Evolutionary conservation across 1,140 invertebrate species (phyloP), one percentile per base, ranked within the genome.

Genomic region (Scaptomyza montana): DNA sequence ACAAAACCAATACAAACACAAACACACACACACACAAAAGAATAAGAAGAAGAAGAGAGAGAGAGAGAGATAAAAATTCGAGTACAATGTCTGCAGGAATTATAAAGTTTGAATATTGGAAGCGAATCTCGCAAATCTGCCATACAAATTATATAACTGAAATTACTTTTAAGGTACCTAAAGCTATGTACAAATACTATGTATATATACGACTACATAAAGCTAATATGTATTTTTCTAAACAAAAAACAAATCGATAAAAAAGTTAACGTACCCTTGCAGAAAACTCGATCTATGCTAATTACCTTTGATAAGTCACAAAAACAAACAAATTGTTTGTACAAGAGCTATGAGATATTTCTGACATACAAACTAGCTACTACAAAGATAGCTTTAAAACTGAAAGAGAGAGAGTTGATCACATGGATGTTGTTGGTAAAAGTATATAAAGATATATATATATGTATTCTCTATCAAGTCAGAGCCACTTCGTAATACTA

Each of bases 121-220:
- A 60, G 19, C 7, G 73, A 85, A 85, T 85, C 77, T 85, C 80
- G 70, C 46, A 50, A 66, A 85, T 85, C 80, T 85, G 80, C 80
- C 80, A 85, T 85, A 54, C 54, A 61, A 61, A 50, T 3, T 25
- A 53, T 43, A 28, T 33, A 30, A 56, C 16, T 51, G 33, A 59
- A 45, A 45, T 45, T 46, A 57, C 41, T 57, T 30, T 45, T 45
- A 57, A 43, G 21, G 28, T 25, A 49, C 9, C 9, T n/a, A 12
- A 4, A 25, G 3, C 7, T 56, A 21, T 56, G 13, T 13, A 13
- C n/a, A 51, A 46, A 33, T 33, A 4, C 30, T 33, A 7, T 33
- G 7, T 46, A 16, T 33, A 30, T 47, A 59, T 59, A 36, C 33
- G 7, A 33, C 30, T 36, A 36, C 8, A 9, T 36, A 36, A 36